A percentile compares a stretch with the other conserved stretches of the same genome.
Evolutionary conservation across 2,888 invertebrate genomes (phyloP).

Genomic region (Epinotia bilunana): DNA sequence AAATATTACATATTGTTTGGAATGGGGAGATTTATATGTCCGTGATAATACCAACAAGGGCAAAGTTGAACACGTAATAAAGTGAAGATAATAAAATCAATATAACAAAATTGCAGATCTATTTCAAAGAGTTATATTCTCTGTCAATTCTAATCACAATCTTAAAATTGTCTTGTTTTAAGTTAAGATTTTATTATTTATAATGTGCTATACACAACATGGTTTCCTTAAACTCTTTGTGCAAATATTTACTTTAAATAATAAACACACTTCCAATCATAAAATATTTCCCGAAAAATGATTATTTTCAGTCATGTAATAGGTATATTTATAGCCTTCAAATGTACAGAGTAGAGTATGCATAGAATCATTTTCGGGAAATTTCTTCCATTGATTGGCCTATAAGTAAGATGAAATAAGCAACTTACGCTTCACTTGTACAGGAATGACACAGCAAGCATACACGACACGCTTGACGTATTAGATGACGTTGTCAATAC

Average conservation of each 20-base stretch:
- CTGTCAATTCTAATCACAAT: not conserved
- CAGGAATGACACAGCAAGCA: slow-evolving; percentile 45
- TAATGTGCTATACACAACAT: not conserved
- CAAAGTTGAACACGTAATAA: slow-evolving; percentile 4
- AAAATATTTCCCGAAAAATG: not conserved
- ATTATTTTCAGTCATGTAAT: not conserved
- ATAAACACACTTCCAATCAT: not conserved
- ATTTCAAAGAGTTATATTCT: not conserved
- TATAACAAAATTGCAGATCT: not conserved
- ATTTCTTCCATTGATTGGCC: not conserved
- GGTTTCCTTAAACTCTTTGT: not conserved
- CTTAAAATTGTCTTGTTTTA: not conserved
- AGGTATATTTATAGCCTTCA: not conserved
- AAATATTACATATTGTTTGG: not conserved
- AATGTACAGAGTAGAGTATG: not conserved
- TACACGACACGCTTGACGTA: slow-evolving; percentile 41
- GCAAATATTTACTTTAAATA: not conserved
- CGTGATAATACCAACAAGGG: not conserved
- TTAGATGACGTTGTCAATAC: slow-evolving; percentile 33
- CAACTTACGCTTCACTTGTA: slow-evolving; percentile 25
- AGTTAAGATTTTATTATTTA: not conserved
- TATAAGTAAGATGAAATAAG: slow-evolving; percentile 14
- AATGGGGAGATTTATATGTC: not conserved
- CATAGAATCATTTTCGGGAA: not conserved
- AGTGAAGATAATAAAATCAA: not conserved